Evolutionary conservation across 1,140 invertebrate species (phyloP).

Genomic region (Condylostylus longicornis): DNA sequence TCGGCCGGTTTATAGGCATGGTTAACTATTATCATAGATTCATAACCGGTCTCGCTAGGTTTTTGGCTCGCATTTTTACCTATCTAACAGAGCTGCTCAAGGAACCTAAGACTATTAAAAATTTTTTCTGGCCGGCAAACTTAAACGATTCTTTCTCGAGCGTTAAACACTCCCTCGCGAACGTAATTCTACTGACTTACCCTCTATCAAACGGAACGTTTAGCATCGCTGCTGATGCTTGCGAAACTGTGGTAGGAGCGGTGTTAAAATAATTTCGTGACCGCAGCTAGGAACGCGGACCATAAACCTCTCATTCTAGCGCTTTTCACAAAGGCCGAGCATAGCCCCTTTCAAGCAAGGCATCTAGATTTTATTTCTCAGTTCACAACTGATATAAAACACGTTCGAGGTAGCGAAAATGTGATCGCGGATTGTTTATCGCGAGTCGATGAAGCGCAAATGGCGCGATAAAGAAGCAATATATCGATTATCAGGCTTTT

Average conservation of each 20-base stretch:
- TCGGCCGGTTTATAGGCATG: conserved; percentile 32
- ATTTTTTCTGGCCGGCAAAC: not conserved
- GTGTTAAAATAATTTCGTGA: not conserved
- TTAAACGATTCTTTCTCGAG: not conserved
- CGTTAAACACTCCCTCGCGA: not conserved
- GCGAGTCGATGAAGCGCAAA: too few relatives aligned
- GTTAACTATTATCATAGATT: conserved; percentile 28
- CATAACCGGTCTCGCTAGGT: conserved; percentile 6
- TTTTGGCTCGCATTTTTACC: conserved; percentile 14
- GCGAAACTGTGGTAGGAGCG: too few relatives aligned
- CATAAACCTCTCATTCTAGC: conserved; percentile 23
- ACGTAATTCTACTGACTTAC: not conserved
- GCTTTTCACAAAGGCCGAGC: conserved; percentile 35
- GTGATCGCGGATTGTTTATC: not conserved
- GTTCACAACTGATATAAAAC: conserved; percentile 11
- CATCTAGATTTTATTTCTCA: too few relatives aligned
- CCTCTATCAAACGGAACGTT: not conserved
- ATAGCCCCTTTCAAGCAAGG: too few relatives aligned
- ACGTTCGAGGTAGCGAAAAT: not conserved
- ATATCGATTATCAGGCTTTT: not conserved
- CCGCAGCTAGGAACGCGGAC: not conserved
- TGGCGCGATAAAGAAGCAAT: not conserved
- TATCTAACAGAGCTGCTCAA: conserved; percentile 12
- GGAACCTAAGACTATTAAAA: conserved; percentile 15
- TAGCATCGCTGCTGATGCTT: too few relatives aligned